Evolutionary conservation across 1,140 invertebrate species (phyloP).

Genomic region (Tetraneura akinire): DNA sequence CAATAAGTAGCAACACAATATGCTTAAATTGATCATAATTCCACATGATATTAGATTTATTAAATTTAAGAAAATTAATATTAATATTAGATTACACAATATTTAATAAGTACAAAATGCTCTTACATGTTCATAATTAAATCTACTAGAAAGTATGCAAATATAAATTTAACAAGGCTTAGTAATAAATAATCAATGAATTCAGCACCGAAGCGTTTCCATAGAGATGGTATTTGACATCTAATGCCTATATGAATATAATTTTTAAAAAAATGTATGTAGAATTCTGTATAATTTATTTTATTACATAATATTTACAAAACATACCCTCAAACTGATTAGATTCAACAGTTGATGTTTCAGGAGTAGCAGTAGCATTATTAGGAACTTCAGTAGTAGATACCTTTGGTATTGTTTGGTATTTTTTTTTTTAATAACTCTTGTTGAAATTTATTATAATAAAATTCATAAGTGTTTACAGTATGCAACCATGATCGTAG

Average conservation of each 20-base stretch:
- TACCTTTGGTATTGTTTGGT: neutral
- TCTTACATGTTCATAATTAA: conserved; percentile 33
- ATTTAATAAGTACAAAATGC: neutral
- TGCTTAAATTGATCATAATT: too few species aligned
- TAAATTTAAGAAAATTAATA: too few species aligned
- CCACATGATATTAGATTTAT: too few species aligned
- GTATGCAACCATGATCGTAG: conserved; percentile 13
- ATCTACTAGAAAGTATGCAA: conserved; percentile 27
- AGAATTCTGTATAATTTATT: too few species aligned
- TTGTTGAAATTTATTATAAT: conserved; percentile 26
- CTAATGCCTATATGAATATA: neutral
- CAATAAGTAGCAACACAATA: too few species aligned
- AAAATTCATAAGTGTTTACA: conserved; percentile 38
- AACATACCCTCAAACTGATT: conserved; percentile 9
- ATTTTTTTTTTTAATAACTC: neutral
- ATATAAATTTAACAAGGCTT: neutral
- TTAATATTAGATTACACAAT: neutral
- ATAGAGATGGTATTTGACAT: conserved; percentile 24
- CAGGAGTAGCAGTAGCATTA: neutral
- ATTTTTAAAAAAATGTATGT: neutral
- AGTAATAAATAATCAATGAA: conserved; percentile 29
- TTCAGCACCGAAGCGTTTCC: conserved; percentile 31
- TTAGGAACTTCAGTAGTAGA: neutral
- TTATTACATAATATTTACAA: neutral
- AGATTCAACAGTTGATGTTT: neutral